Base-by-base conservation (phyloP, 2,797 vertebrate genomes). In the Xenentodon cancila region DNA sequence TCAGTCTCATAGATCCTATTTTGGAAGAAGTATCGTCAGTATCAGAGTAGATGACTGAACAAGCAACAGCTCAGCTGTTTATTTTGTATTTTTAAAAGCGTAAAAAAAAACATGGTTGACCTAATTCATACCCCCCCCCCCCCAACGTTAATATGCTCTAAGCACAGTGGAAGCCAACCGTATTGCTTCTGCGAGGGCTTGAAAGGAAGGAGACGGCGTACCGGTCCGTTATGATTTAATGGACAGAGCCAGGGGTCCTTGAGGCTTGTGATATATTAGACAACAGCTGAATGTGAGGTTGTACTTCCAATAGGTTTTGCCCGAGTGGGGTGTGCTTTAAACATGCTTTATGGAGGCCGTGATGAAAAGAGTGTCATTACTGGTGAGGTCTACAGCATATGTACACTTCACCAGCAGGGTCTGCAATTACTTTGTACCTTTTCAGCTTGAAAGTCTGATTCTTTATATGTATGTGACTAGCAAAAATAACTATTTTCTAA, bases 221-320 rank as follows among this genome's bases (percentile, higher is more conserved):
- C 62, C 44, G 59, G 59, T 66, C 51, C 51, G 40, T 17, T 59
- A 48, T 74, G 67, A 79, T 70, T 64, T 65, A 79, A 19, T 53
- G 57, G 52, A 49, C 25, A 42, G 13, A 47, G 65, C 32, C 42
- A 43, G 11, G 22, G 45, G 50, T 66, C 58, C 60, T 62, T 68
- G 59, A 72, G 34, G 37, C 16, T 49, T 7, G 60, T 72, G 75
- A 82, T 73, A 52, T 75, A 75, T 75, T 58, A 44, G 45, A 67
- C 48, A 37, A 37, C 12, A 37, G 34, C 34, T 37, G 34, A 37
- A 37, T 37, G 34, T 37, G 34, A 37, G 34, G 9, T 37, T 37
- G 34, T 37, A 37, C 34, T 37, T 37, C 34, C 34, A 37, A 37
- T 13, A 37, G 34, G 9, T 52, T 52, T 63, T 9, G 50, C 48